Evolutionary conservation across 2,797 vertebrate species (phyloP).

Genomic region (Schizothorax lantsangensis): DNA sequence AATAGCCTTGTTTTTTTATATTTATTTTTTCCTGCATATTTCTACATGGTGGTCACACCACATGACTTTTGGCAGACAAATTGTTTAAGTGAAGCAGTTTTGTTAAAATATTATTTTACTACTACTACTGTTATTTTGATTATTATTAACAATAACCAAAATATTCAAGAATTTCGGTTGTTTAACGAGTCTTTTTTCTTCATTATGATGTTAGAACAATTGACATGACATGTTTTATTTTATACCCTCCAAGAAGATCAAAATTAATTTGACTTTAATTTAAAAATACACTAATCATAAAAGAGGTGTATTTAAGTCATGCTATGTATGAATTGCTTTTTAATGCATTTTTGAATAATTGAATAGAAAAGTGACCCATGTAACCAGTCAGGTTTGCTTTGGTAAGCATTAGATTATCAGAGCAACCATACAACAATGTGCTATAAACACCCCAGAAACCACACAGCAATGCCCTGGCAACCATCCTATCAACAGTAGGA

Average conservation of each 20-base stretch:
- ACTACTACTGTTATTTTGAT: not conserved
- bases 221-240: not conserved
- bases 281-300: conserved; percentile 1
- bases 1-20: not conserved
- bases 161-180: not conserved
- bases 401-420: not conserved
- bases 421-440: not conserved
- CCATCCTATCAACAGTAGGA: not conserved
- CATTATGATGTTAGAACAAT: not conserved
- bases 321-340: not conserved
- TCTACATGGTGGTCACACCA: not conserved
- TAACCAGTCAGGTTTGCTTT: not conserved
- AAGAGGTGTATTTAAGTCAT: not conserved
- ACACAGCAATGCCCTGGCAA: not conserved
- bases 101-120: not conserved
- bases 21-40: not conserved
- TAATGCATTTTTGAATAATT: not conserved
- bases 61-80: too few relatives aligned
- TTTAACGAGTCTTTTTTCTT: not conserved
- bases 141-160: not conserved
- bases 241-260: not conserved
- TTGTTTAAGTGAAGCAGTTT: not conserved
- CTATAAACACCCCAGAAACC: not conserved
- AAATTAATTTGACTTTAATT: not conserved
- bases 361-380: not conserved